Evolutionary conservation across 2,797 vertebrate genomes (phyloP).

Genomic region (Lerista edwardsae): DNA sequence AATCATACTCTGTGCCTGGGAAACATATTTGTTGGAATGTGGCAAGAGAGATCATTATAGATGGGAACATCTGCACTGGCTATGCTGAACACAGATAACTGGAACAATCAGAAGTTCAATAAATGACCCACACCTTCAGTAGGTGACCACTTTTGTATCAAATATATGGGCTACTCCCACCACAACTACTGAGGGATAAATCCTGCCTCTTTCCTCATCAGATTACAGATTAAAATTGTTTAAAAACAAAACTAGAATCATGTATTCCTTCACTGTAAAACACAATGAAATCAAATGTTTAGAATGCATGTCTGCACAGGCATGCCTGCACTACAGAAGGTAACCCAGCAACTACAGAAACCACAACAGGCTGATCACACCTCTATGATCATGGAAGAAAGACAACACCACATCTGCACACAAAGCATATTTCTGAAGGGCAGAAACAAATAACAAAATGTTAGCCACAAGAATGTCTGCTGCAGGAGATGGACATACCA

Average conservation of each 20-base stretch:
- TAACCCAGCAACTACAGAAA: slow-evolving; percentile 39
- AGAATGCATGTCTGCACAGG: slow-evolving; percentile 51
- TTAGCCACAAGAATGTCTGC: not conserved
- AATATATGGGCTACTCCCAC: not conserved
- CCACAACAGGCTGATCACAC: slow-evolving; percentile 33
- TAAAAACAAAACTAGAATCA: not conserved
- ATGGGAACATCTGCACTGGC: not conserved
- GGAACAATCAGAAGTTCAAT: not conserved
- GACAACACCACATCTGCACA: slow-evolving; percentile 29
- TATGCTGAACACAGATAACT: not conserved
- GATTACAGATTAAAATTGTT: not conserved
- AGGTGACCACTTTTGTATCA: not conserved
- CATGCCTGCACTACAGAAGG: slow-evolving; percentile 27
- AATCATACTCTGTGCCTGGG: not conserved
- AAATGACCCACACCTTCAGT: not conserved
- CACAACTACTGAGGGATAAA: not conserved
- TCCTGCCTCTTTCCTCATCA: not conserved
- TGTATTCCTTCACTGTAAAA: not conserved
- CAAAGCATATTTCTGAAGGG: slow-evolving; percentile 36
- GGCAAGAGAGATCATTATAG: not conserved
- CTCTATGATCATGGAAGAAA: slow-evolving; percentile 35
- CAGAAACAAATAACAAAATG: not conserved
- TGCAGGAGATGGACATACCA: slow-evolving; percentile 22
- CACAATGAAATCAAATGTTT: slow-evolving; percentile 13
- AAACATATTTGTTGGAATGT: not conserved